phyloP scores from a whole-genome alignment of 2,888 invertebrate genomes.

The Drepana falcataria region DNA sequence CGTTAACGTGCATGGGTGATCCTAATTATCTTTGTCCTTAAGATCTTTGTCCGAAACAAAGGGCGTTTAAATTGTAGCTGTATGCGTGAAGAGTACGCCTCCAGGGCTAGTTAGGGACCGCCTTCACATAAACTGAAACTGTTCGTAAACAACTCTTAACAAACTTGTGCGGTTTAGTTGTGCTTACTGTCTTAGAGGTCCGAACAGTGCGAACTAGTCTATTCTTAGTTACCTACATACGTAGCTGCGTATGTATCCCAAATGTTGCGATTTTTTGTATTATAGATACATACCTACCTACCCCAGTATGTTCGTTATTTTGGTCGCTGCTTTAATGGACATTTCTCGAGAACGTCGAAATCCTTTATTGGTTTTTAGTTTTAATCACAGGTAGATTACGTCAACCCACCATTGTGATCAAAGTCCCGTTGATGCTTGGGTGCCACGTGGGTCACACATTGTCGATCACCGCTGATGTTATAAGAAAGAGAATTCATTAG shows the following conservation, averaged over 20 bases:
- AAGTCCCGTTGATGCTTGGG: too few relatives aligned
- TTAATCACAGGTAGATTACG: too few relatives aligned
- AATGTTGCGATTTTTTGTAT: too few relatives aligned
- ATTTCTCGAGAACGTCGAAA: too few relatives aligned
- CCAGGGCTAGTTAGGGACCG: slow-evolving; percentile 47
- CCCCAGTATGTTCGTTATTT: too few relatives aligned
- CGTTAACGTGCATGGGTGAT: slow-evolving; percentile 19
- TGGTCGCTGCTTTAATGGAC: too few relatives aligned
- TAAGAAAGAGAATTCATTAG: too few relatives aligned
- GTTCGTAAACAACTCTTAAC: slow-evolving; percentile 68
- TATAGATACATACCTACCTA: too few relatives aligned
- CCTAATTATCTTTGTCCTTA: slow-evolving; percentile 26
- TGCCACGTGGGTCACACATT: too few relatives aligned
- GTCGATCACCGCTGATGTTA: too few relatives aligned
- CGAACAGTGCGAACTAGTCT: slow-evolving; percentile 48
- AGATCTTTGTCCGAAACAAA: slow-evolving; percentile 40
- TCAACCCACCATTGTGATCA: too few relatives aligned
- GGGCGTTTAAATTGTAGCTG: slow-evolving; percentile 43
- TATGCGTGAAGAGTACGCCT: slow-evolving; percentile 36
- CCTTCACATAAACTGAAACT: slow-evolving; percentile 63
- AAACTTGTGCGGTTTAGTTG: slow-evolving; percentile 68
- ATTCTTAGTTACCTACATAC: slow-evolving; percentile 41
- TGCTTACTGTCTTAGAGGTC: slow-evolving; percentile 41
- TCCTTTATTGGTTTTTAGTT: too few relatives aligned
- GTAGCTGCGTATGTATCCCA: slow-evolving; percentile 24